Base-by-base conservation (phyloP, 2,888 invertebrate species). In the Drosophila neotestacea region DNA sequence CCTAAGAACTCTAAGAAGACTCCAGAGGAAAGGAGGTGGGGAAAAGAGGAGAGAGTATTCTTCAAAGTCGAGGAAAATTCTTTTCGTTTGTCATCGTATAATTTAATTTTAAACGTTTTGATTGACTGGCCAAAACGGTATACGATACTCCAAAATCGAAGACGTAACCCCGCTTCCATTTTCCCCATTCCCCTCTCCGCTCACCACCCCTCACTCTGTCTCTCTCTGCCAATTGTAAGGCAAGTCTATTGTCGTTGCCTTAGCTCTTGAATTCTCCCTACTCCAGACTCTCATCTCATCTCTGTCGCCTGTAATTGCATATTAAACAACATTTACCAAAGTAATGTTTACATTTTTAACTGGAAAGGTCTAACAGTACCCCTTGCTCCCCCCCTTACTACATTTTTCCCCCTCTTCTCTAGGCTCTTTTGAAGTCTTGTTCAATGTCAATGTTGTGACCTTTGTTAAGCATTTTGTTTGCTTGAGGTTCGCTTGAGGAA, bases 381-480 rank as follows among this genome's bases (percentile, higher is more conserved):
- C 38, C 55, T 34, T 27, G 10, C 54, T 30, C 11, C 1, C 32
- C 11, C 1, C 54, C 58, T 46, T 32, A 32, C 13, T 16, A 4
- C 30, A 7, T 27, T 42, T 16, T 32, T 30, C 51, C 13, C 46
- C 32, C 16, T 27, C 50, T 0, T n/a, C 34, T 10, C 16, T 4
- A n/a, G 2, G 22, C 47, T 42, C 61, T 59, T 73, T 70, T 42
- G 47, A 59, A 67, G 75, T 59, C 84, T 72, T 70, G 76, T 71
- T 88, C 84, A 85, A 85, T 85, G 84, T 85, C 84, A 88, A 85
- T 85, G 84, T 84, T 85, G 84, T 85, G 84, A 85, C 84, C 84
- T 85, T 86, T 88, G 89, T 88, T 86, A 88, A 74, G 85, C 85
- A 88, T 84, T 84, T 84, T 83, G 73, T 80, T 84, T 82, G 88